phyloP scores from a whole-genome alignment of 2,888 invertebrate genomes.

The Lypha dubia region DNA sequence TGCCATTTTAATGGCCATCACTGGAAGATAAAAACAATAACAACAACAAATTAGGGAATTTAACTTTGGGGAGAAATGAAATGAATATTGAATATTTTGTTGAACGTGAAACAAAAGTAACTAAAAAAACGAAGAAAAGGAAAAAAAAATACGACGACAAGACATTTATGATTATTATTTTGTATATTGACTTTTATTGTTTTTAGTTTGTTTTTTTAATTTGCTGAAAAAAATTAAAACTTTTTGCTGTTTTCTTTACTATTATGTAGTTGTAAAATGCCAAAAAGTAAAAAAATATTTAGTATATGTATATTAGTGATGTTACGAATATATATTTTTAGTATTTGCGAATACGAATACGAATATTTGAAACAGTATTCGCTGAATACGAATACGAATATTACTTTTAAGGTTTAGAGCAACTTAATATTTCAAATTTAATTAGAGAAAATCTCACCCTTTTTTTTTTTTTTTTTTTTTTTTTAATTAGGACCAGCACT shows the following conservation, averaged over 20 bases:
- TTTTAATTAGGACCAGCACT: too few relatives aligned
- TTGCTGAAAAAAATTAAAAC: constrained; percentile 5
- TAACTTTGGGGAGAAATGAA: constrained; percentile 21
- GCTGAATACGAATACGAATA: too few relatives aligned
- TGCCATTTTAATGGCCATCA: constrained; percentile 62
- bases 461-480: too few relatives aligned
- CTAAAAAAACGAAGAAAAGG: background rate
- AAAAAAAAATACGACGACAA: constrained; percentile 55
- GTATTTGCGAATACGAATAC: too few relatives aligned
- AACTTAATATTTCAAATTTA: too few relatives aligned
- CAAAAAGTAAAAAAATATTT: constrained; percentile 31
- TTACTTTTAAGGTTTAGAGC: too few relatives aligned
- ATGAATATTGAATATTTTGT: too few relatives aligned
- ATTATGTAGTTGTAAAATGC: constrained; percentile 8
- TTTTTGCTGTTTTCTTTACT: constrained; percentile 45
- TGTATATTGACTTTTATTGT: constrained; percentile 69
- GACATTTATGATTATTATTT: constrained; percentile 72
- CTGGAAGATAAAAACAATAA: constrained; percentile 50
- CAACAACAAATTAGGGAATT: background rate
- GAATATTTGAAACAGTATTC: too few relatives aligned
- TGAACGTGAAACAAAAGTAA: constrained; percentile 26
- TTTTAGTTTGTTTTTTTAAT: constrained; percentile 26
- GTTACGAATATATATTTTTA: too few relatives aligned
- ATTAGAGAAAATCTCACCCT: too few relatives aligned
- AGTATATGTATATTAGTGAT: constrained; percentile 32